phyloP scores from a whole-genome alignment of 2,888 invertebrate species.

The Ctenicera cuprea region DNA sequence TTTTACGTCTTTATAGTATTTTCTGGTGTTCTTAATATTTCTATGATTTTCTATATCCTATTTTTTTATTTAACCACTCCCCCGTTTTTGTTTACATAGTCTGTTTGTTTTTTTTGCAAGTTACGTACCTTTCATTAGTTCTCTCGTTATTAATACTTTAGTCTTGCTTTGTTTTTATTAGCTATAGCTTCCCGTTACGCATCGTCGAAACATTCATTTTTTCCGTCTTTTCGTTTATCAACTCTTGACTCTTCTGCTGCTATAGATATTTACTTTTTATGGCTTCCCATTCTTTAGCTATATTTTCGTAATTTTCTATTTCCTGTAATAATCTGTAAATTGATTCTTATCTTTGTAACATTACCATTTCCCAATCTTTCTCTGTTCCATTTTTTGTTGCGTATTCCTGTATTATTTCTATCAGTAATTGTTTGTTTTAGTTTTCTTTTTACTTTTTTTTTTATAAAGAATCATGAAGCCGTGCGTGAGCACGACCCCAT shows the following conservation, averaged over 20 bases:
- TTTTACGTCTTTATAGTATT: background rate
- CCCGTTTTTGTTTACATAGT: background rate
- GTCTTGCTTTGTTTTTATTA: constrained; percentile 3
- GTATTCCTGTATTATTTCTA: background rate
- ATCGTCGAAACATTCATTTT: background rate
- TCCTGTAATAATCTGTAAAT: background rate
- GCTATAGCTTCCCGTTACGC: background rate
- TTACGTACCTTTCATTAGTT: background rate
- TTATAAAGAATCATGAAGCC: too few species aligned
- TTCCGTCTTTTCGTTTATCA: background rate
- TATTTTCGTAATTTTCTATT: background rate
- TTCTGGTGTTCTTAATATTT: background rate
- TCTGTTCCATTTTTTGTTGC: background rate
- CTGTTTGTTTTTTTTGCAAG: background rate
- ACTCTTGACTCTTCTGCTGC: background rate
- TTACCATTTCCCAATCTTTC: background rate
- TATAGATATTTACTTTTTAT: background rate
- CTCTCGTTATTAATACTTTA: background rate
- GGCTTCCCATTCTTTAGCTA: background rate
- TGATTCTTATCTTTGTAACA: too few species aligned
- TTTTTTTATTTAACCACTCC: background rate
- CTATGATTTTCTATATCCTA: background rate
- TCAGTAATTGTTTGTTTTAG: too few species aligned
- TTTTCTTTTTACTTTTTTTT: too few species aligned
- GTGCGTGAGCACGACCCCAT: too few species aligned